These are phyloP conservation scores for Cossypha caffra DNA, from an alignment of 2,797 vertebrate genomes.

Conservation along the genomic window DNA sequence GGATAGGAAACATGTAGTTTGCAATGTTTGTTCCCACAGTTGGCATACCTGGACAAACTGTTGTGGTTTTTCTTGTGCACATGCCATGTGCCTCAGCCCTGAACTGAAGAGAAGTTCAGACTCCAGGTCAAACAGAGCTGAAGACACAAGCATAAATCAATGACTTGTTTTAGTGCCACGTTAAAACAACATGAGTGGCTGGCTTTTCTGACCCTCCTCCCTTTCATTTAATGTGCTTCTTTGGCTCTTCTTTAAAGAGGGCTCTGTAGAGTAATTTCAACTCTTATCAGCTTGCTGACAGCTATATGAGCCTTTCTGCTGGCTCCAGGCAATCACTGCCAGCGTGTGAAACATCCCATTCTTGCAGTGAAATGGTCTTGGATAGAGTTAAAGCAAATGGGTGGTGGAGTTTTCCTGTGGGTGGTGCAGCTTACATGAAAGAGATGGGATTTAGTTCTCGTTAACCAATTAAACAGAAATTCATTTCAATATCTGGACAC, in stretches of 20 bases:
- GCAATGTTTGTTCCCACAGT: background rate
- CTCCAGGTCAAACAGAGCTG: constrained; percentile 60
- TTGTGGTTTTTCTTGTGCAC: background rate
- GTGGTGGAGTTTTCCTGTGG: constrained; percentile 3
- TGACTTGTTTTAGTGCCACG: constrained; percentile 76
- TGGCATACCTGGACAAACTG: background rate
- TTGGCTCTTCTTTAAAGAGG: constrained; percentile 79
- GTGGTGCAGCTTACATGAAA: constrained; percentile 4
- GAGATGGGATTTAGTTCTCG: background rate
- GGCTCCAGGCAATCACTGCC: constrained; percentile 71
- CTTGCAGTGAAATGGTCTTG: constrained; percentile 40
- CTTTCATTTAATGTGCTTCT: constrained; percentile 76
- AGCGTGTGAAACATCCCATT: constrained; percentile 75
- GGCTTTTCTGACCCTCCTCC: constrained; percentile 79
- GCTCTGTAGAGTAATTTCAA: constrained; percentile 77
- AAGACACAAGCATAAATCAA: constrained; percentile 77
- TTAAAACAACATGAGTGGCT: constrained; percentile 74
- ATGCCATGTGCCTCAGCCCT: constrained; percentile 7
- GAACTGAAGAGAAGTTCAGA: constrained; percentile 53
- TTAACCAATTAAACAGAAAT: background rate
- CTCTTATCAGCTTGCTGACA: constrained; percentile 84
- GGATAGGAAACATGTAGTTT: background rate
- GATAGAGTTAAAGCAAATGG: constrained; percentile 40
- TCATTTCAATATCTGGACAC: background rate
- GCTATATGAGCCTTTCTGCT: constrained; percentile 80